Percentiles rank a stretch among this genome's conserved stretches.
phyloP scores from a whole-genome alignment of 2,888 invertebrate genomes.

The Nineta flava region DNA sequence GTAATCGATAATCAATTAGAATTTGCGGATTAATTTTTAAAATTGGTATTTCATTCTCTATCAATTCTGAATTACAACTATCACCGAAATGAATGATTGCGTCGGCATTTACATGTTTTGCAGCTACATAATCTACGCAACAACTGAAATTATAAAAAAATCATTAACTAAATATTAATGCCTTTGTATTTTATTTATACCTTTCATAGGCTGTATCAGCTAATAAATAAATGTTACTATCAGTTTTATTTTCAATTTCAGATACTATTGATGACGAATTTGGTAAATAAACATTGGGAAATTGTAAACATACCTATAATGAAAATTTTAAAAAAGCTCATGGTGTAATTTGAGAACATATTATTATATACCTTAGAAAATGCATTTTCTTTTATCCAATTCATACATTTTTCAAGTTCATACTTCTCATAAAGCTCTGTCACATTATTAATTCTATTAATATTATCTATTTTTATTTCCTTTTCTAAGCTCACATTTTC shows the following conservation, averaged over 20 bases:
- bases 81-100: constrained; percentile 84
- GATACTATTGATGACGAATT: constrained; percentile 51
- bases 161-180: constrained; percentile 1
- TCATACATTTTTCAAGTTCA: constrained; percentile 40
- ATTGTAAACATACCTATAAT: constrained; percentile 73
- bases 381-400: constrained; percentile 53
- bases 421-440: constrained; percentile 33
- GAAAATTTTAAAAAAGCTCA: constrained; percentile 1
- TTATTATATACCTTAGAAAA: constrained; percentile 21
- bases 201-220: constrained; percentile 88
- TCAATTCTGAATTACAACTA: constrained; percentile 63
- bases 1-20: constrained; percentile 32
- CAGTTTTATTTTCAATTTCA: constrained; percentile 30
- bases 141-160: constrained; percentile 38
- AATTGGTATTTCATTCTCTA: constrained; percentile 50
- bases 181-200: constrained; percentile 23
- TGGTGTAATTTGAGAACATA: neutral
- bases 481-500: constrained; percentile 37
- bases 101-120: constrained; percentile 73
- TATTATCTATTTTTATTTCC: constrained; percentile 22
- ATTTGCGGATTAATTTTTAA: constrained; percentile 53
- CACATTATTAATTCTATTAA: constrained; percentile 14
- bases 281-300: constrained; percentile 65
- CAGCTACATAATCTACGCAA: constrained; percentile 79
- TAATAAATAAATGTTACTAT: constrained; percentile 57